phyloP scores from a whole-genome alignment of 2,888 invertebrate species.

The Nipponacmea schrenckii region DNA sequence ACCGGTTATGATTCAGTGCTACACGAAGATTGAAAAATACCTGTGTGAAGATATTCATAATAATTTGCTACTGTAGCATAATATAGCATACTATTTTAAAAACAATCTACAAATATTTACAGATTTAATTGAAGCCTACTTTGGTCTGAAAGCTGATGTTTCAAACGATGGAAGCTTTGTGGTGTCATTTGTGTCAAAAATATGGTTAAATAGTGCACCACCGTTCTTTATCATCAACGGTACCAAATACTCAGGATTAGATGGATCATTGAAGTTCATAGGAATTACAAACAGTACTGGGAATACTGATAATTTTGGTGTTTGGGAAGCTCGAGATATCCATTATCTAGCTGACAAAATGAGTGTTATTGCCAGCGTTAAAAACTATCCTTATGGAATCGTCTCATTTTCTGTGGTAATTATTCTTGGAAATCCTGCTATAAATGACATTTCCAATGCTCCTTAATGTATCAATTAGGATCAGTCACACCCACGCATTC shows the following conservation, averaged over 20 bases:
- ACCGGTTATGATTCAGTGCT: too few relatives aligned
- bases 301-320: neutral
- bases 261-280: conserved; percentile 30
- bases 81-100: too few relatives aligned
- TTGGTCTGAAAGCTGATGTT: neutral
- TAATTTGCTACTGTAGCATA: too few relatives aligned
- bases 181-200: neutral
- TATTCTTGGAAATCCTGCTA: neutral
- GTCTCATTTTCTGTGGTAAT: conserved; percentile 24
- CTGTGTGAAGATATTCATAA: too few relatives aligned
- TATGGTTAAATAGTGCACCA: conserved; percentile 38
- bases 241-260: conserved; percentile 31
- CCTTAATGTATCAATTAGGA: too few relatives aligned
- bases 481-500: too few relatives aligned
- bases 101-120: too few relatives aligned
- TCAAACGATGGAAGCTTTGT: neutral
- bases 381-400: conserved; percentile 7
- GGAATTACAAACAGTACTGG: conserved; percentile 7
- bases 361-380: conserved; percentile 15
- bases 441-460: too few relatives aligned
- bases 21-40: too few relatives aligned
- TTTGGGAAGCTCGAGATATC: conserved; percentile 9
- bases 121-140: neutral
- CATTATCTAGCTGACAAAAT: conserved; percentile 19
- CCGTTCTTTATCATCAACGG: conserved; percentile 39